Base-by-base conservation (phyloP, 1,140 invertebrate genomes). In the Drepana arcuata region DNA sequence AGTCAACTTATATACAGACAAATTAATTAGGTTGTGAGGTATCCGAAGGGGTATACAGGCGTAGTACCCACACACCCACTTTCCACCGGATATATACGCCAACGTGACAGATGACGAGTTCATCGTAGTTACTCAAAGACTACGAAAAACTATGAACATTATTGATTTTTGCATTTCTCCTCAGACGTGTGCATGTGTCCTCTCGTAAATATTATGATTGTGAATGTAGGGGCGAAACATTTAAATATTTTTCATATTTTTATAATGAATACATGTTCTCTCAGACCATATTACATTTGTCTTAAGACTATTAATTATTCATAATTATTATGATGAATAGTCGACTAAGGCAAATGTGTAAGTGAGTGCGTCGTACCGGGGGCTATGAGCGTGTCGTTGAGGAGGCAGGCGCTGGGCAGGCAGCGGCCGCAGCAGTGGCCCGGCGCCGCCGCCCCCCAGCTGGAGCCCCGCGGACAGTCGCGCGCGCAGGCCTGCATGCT, bases 361-460 rank as follows among this genome's bases (percentile, higher is more conserved):
- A 33, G 13, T 30, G 16, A 3, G 9, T 25, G 24, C 21, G 16
- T 6, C 44, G 60, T 14, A 57, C 72, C 83, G 9, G 86, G 66
- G 16, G 85, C 62, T 24, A 89, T 85, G 0, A 88, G 41, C 5
- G 77, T 71, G 1, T 86, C 86, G 0, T 86, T 86, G 9, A 89
- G 70, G 0, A 92, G 62, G 48, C 93, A 94, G 14, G 81, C 81
- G 0, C 83, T 74, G 72, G 89, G 88, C 13, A 86, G 65, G 42
- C 93, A 94, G 38, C 86, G 77, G 2, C 92, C 92, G 53, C 93
- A 94, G 68, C 93, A 94, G 11, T 61, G 50, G 11, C 46, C 73
- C 2, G 60, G 31, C 2, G 71, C 40, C 2, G 87, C 77, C 29
- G 68, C 38, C 26, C 62, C 51, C 51, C 91, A 90, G 24, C 71